Evolutionary conservation across 2,113 vertebrate species (phyloP).

Genomic region (Lasiurus cinereus): DNA sequence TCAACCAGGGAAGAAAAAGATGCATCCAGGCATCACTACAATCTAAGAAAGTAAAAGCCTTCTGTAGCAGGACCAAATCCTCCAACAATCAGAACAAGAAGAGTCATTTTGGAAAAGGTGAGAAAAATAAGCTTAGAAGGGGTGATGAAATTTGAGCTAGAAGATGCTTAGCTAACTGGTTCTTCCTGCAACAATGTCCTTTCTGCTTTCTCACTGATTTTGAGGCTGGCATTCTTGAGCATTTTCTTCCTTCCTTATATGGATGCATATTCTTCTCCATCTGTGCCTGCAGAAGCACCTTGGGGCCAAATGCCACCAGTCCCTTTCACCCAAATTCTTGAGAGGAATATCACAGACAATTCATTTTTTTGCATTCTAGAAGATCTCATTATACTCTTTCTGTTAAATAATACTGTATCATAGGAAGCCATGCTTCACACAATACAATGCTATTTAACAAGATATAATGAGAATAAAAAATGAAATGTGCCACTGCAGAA

Average conservation of each 20-base stretch:
- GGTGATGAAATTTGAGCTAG: not conserved
- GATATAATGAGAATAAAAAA: not conserved
- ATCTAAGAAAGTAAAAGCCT: not conserved
- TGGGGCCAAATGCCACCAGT: not conserved
- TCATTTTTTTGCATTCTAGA: conserved; percentile 4
- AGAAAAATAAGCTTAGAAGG: not conserved
- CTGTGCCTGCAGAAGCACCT: not conserved
- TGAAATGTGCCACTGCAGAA: not conserved
- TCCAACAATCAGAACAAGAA: not conserved
- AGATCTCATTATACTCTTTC: not conserved
- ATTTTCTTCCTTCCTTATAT: not conserved
- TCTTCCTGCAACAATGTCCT: no score
- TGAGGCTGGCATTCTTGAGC: not conserved
- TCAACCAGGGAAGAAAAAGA: not conserved
- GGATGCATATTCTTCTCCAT: not conserved
- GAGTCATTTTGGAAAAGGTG: not conserved
- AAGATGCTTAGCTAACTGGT: not conserved
- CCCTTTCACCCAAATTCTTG: not conserved
- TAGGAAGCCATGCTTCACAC: not conserved
- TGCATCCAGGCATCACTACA: not conserved
- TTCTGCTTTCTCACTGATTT: not conserved
- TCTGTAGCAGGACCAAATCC: not conserved
- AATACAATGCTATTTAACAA: not conserved
- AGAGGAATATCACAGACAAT: conserved; percentile 25
- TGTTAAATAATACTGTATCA: not conserved